Evolutionary conservation across 2,888 invertebrate species (phyloP).

Genomic region (Pediacus dermestoides): DNA sequence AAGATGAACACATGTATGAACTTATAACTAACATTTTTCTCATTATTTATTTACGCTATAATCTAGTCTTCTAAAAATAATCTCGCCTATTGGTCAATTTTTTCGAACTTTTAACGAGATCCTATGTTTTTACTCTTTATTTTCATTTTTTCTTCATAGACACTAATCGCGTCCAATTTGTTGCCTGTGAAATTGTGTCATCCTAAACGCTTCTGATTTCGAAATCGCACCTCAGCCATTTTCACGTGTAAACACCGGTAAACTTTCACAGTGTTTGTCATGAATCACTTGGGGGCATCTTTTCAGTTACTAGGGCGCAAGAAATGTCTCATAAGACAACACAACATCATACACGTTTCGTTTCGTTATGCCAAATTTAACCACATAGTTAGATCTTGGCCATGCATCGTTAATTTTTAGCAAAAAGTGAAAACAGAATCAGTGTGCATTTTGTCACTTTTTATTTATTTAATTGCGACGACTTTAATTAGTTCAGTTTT

Average conservation of each 20-base stretch:
- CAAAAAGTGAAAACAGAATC: constrained; percentile 36
- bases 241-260: constrained; percentile 32
- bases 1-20: too few species aligned
- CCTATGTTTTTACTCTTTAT: too few species aligned
- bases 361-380: constrained; percentile 36
- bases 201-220: constrained; percentile 19
- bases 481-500: too few species aligned
- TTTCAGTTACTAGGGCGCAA: constrained; percentile 31
- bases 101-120: too few species aligned
- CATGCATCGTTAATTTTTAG: constrained; percentile 30
- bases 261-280: constrained; percentile 23
- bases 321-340: constrained; percentile 24
- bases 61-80: too few species aligned
- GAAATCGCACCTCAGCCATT: constrained; percentile 24
- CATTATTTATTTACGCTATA: too few species aligned
- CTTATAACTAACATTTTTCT: too few species aligned
- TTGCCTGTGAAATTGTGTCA: constrained; percentile 15
- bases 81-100: too few species aligned
- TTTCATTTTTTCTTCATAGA: too few species aligned
- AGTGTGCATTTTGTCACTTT: constrained; percentile 38
- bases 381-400: constrained; percentile 23
- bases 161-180: too few species aligned
- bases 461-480: constrained; percentile 29
- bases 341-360: too few species aligned
- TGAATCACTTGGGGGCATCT: constrained; percentile 23